Evolutionary conservation across 2,888 invertebrate species (phyloP).

Genomic region (Nebria brevicollis): DNA sequence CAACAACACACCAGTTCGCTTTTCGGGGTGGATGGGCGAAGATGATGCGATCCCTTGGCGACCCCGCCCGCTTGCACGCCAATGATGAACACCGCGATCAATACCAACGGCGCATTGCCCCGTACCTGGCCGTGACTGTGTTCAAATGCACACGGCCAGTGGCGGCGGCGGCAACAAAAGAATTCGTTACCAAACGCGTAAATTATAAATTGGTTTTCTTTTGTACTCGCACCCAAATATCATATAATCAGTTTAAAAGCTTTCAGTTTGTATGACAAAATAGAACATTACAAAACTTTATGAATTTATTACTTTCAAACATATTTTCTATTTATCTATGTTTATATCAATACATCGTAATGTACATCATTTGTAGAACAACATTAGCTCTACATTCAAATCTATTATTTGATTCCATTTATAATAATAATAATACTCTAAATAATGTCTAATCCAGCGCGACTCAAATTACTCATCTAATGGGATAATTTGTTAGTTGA

Average conservation of each 20-base stretch:
- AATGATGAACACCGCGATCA: slow-evolving; percentile 22
- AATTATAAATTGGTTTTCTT: slow-evolving; percentile 41
- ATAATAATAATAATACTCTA: background rate
- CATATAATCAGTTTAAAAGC: slow-evolving; percentile 10
- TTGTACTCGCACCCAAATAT: background rate
- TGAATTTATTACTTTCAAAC: background rate
- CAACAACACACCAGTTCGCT: background rate
- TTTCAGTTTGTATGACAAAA: background rate
- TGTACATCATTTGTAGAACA: too few species aligned
- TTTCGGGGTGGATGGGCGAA: background rate
- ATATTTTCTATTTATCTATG: background rate
- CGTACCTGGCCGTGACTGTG: slow-evolving; percentile 44
- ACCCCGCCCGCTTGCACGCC: slow-evolving; percentile 22
- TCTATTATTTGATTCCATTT: too few species aligned
- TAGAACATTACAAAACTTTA: background rate
- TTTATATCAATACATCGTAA: background rate
- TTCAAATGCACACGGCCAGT: slow-evolving; percentile 33
- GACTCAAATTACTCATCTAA: too few species aligned
- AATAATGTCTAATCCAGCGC: too few species aligned
- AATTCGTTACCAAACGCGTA: slow-evolving; percentile 2
- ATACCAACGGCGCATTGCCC: slow-evolving; percentile 24
- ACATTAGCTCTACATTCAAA: too few species aligned
- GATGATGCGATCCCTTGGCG: slow-evolving; percentile 14
- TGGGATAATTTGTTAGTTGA: too few species aligned
- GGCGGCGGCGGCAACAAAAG: slow-evolving; percentile 30